phyloP scores from a whole-genome alignment of 2,113 vertebrate species.

The Charadrius vociferus region DNA sequence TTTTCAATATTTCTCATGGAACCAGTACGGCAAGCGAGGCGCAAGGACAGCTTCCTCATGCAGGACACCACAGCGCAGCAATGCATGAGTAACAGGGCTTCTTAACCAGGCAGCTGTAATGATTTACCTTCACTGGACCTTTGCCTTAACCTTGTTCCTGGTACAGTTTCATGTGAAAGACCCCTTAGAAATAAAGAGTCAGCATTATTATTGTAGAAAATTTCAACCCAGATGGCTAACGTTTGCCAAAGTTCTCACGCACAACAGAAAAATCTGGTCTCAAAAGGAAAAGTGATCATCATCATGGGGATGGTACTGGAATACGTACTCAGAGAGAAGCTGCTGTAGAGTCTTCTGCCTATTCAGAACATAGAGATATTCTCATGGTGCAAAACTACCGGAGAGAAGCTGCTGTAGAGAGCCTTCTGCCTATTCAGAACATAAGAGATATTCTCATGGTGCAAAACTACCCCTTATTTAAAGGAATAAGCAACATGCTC shows the following conservation, averaged over 20 bases:
- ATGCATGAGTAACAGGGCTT: background rate
- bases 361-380: background rate
- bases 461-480: background rate
- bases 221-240: background rate
- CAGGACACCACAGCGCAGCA: background rate
- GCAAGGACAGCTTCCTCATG: accelerated
- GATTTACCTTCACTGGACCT: background rate
- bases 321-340: background rate
- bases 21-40: accelerated
- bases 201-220: background rate
- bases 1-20: background rate
- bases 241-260: background rate
- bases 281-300: background rate
- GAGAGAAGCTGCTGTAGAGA: background rate
- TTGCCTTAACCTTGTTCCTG: background rate
- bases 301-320: background rate
- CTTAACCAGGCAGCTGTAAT: background rate
- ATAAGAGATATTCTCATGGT: background rate
- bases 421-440: background rate
- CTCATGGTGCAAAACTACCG: background rate
- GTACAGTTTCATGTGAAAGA: background rate
- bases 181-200: background rate
- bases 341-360: background rate
- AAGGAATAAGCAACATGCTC: background rate
- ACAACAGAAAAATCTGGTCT: background rate